Percentiles rank a stretch among this genome's conserved stretches.
phyloP scores from a whole-genome alignment of 2,888 invertebrate species.

The Ptilodon capucinus region DNA sequence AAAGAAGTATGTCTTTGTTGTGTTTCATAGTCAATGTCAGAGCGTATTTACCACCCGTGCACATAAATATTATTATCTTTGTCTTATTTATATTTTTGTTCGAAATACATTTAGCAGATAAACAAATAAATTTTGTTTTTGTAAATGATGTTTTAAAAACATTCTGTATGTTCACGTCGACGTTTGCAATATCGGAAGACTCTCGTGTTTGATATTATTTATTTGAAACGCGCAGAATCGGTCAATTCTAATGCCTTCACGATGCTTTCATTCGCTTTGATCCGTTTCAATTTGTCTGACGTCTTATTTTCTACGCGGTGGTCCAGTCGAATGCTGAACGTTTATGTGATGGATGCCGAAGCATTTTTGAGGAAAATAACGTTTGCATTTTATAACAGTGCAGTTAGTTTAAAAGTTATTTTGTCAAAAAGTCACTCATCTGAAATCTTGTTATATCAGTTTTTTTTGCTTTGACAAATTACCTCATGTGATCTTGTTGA shows the following conservation, averaged over 20 bases:
- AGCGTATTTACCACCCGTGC: too few species aligned
- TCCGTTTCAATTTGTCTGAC: conserved; percentile 73
- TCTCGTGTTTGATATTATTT: conserved; percentile 65
- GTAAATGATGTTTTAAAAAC: conserved; percentile 30
- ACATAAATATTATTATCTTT: too few species aligned
- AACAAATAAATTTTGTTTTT: too few species aligned
- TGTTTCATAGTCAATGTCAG: too few species aligned
- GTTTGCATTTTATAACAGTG: not conserved
- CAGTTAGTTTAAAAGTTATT: too few species aligned
- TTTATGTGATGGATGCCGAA: not conserved
- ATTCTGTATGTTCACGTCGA: conserved; percentile 46
- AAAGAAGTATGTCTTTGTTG: too few species aligned
- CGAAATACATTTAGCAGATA: too few species aligned
- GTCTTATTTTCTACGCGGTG: conserved; percentile 77
- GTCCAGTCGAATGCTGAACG: conserved; percentile 45
- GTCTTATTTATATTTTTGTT: too few species aligned
- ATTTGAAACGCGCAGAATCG: conserved; percentile 61
- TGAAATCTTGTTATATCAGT: too few species aligned
- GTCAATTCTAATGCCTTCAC: conserved; percentile 70
- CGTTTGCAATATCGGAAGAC: conserved; percentile 56
- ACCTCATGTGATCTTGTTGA: too few species aligned
- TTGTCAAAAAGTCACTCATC: too few species aligned
- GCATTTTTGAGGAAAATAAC: not conserved
- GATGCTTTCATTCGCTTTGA: conserved; percentile 63
- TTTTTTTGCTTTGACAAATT: too few species aligned